Conservation (phyloP, 2,888 invertebrate species). For the Amphipyra berbera region DNA sequence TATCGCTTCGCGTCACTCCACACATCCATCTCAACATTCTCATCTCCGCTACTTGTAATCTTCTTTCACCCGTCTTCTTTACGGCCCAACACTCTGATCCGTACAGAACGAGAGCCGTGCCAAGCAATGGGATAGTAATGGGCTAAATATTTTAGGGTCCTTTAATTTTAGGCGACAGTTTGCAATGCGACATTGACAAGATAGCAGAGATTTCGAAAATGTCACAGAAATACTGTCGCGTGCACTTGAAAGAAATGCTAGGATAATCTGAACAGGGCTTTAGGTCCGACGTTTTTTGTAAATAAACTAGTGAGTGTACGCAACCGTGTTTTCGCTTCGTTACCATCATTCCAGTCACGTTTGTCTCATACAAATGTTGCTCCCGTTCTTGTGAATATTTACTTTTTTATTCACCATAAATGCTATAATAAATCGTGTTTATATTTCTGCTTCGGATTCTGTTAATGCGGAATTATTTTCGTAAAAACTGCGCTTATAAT, state of each 20-base stretch:
- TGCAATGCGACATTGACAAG: no score
- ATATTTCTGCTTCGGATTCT: slow-evolving; percentile 29
- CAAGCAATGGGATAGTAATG: no score
- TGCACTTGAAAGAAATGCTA: background rate
- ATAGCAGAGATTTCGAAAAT: no score
- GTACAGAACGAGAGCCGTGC: no score
- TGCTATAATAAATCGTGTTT: slow-evolving; percentile 55
- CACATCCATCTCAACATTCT: no score
- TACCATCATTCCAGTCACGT: slow-evolving; percentile 63
- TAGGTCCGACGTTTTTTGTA: slow-evolving; percentile 40
- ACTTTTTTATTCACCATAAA: slow-evolving; percentile 56
- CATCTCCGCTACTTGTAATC: no score
- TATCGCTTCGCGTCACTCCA: no score
- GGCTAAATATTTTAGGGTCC: no score
- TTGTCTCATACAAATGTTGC: slow-evolving; percentile 61
- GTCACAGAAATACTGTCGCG: background rate
- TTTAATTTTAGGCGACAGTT: no score
- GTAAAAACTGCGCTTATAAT: background rate
- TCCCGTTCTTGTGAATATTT: slow-evolving; percentile 53
- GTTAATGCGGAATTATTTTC: slow-evolving; percentile 12
- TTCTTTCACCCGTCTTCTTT: no score
- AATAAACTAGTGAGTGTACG: slow-evolving; percentile 54
- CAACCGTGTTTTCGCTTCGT: slow-evolving; percentile 58
- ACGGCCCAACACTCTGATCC: no score
- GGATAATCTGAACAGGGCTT: slow-evolving; percentile 26